Conservation (phyloP, 2,888 invertebrate species). For the Quadriops clusia region DNA sequence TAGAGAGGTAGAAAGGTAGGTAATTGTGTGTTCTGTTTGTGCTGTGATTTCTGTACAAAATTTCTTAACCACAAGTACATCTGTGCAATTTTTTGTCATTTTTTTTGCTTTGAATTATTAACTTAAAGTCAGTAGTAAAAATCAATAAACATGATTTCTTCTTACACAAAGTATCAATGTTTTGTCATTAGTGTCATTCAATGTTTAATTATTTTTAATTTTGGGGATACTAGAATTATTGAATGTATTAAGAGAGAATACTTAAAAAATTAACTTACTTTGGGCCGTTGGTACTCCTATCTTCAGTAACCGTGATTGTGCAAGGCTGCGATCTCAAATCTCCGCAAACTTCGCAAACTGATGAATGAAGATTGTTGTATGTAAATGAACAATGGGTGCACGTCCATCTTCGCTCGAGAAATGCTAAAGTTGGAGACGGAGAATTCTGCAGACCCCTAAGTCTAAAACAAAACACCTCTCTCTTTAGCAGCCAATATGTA, state of each 20-base stretch:
- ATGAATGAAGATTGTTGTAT: slow-evolving; percentile 71
- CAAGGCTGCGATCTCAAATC: slow-evolving; percentile 52
- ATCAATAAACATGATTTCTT: too few relatives aligned
- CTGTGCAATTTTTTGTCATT: too few relatives aligned
- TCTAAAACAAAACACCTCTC: slow-evolving; percentile 23
- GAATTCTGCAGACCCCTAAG: slow-evolving; percentile 28
- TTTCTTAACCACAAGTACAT: too few relatives aligned
- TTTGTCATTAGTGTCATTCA: too few relatives aligned
- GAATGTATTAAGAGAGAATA: not conserved
- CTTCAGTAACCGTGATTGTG: slow-evolving; percentile 57
- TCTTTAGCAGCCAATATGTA: too few relatives aligned
- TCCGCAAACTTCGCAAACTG: slow-evolving; percentile 73
- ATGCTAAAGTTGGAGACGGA: slow-evolving; percentile 24
- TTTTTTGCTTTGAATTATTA: too few relatives aligned
- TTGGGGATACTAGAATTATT: not conserved
- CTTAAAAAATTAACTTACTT: slow-evolving; percentile 1
- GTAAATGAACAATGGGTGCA: slow-evolving; percentile 82
- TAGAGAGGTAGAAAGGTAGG: too few relatives aligned
- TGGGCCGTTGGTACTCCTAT: slow-evolving; percentile 22
- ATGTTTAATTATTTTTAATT: too few relatives aligned
- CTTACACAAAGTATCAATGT: too few relatives aligned
- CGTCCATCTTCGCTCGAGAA: slow-evolving; percentile 63
- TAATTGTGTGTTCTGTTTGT: too few relatives aligned
- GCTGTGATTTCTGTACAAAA: too few relatives aligned
- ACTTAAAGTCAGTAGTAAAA: too few relatives aligned